Percentiles rank a stretch among this genome's conserved stretches.
phyloP scores from a whole-genome alignment of 2,888 invertebrate species.

The Agrochola circellaris region DNA sequence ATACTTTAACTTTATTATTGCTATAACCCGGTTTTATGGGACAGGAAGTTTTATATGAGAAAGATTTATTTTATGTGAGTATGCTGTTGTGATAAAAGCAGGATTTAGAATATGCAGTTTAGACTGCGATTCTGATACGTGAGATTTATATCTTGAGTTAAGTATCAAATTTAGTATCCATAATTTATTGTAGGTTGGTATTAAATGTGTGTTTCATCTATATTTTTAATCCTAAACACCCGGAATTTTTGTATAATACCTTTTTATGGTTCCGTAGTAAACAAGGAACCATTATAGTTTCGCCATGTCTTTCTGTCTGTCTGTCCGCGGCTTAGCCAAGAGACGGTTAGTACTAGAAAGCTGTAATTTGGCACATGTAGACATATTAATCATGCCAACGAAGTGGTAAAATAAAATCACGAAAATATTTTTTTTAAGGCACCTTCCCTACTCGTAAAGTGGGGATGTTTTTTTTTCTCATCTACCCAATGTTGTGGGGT shows the following conservation, averaged over 20 bases:
- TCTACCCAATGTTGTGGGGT: no score
- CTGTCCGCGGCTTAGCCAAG: no score
- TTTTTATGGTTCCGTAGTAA: no score
- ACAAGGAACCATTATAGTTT: no score
- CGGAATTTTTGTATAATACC: not conserved
- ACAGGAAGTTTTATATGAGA: constrained; percentile 40
- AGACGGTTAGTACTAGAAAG: no score
- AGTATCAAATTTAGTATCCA: not conserved
- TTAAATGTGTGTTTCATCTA: not conserved
- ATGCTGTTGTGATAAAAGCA: constrained; percentile 11
- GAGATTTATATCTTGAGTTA: not conserved
- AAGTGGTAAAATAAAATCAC: no score
- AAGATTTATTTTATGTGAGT: constrained; percentile 38
- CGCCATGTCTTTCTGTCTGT: no score
- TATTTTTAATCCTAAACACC: not conserved
- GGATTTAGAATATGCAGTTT: constrained; percentile 31
- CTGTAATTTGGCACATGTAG: no score
- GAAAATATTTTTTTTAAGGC: no score
- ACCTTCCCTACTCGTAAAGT: no score
- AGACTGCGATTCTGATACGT: constrained; percentile 8
- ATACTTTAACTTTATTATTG: constrained; percentile 47
- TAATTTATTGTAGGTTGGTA: not conserved
- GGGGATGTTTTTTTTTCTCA: no score
- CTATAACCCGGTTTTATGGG: constrained; percentile 20
- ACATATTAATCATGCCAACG: no score